These are phyloP conservation scores for Morelia viridis DNA, from an alignment of 2,797 vertebrate genomes.

Conservation along the genomic window DNA sequence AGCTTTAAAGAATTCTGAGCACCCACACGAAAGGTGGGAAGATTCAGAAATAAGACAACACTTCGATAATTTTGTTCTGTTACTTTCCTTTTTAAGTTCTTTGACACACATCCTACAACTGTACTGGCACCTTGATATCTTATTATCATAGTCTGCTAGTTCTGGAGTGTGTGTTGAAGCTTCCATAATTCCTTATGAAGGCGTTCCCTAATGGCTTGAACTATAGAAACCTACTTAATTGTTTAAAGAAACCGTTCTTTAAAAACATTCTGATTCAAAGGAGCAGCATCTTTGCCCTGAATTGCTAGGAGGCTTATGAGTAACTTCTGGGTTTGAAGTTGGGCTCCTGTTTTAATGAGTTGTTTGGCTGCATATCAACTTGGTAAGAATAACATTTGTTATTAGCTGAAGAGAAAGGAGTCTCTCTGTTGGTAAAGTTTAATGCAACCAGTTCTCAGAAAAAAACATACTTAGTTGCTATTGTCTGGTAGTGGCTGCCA, in stretches of 20 bases:
- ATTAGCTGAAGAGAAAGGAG: slow-evolving; percentile 5
- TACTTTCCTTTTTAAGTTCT: not conserved
- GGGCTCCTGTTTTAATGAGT: slow-evolving; percentile 12
- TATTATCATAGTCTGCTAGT: not conserved
- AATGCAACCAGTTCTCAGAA: slow-evolving; percentile 1
- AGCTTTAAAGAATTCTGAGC: slow-evolving; percentile 34
- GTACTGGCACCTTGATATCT: not conserved
- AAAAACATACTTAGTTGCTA: not conserved
- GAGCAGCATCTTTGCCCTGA: not conserved
- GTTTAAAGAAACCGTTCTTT: not conserved
- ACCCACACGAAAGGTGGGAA: not conserved
- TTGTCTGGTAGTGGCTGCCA: not conserved
- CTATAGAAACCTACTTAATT: not conserved
- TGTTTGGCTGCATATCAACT: not conserved
- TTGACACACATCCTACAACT: slow-evolving; percentile 10
- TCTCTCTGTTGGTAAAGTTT: not conserved
- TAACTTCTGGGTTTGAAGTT: slow-evolving; percentile 4
- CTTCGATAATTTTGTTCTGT: not conserved
- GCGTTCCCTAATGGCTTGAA: not conserved
- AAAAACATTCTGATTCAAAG: not conserved
- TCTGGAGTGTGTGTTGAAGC: not conserved
- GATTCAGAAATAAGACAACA: not conserved
- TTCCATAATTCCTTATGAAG: not conserved
- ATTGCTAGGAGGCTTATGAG: not conserved
- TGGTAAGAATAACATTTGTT: not conserved